A percentile compares a stretch with the other conserved stretches of the same genome.
phyloP scores from a whole-genome alignment of 2,888 invertebrate species.

The Thereva nobilitata region DNA sequence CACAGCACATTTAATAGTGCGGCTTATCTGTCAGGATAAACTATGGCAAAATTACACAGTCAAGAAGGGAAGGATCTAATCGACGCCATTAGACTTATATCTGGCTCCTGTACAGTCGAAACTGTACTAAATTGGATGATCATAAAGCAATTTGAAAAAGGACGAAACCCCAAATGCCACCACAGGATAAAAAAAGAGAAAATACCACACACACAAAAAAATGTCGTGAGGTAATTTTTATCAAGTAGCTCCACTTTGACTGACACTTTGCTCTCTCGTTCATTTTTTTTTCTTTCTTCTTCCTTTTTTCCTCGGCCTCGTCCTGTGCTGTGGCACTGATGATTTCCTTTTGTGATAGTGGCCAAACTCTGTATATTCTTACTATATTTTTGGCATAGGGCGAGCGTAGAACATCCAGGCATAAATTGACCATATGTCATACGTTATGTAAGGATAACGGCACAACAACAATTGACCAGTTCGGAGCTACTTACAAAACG shows the following conservation, averaged over 20 bases:
- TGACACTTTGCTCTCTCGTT: conserved; percentile 20
- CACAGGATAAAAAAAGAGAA: conserved; percentile 17
- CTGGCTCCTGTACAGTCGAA: conserved; percentile 13
- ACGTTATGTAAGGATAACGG: conserved; percentile 36
- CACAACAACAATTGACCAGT: conserved; percentile 23
- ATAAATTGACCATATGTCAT: conserved; percentile 42
- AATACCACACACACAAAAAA: conserved; percentile 7
- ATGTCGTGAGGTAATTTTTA: conserved; percentile 26
- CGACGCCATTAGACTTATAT: background rate
- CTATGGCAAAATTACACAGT: background rate
- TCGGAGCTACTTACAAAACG: conserved; percentile 27
- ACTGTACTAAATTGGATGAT: conserved; percentile 36
- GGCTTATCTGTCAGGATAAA: too few relatives aligned
- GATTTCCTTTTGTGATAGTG: conserved; percentile 29
- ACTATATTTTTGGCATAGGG: conserved; percentile 16
- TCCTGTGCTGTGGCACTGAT: conserved; percentile 9
- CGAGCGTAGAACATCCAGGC: conserved; percentile 15
- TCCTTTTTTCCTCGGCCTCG: too few relatives aligned
- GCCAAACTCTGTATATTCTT: conserved; percentile 6
- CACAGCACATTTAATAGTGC: too few relatives aligned
- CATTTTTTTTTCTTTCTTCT: too few relatives aligned
- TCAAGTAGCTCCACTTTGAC: conserved; percentile 26
- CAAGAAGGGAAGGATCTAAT: background rate
- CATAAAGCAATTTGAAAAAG: conserved; percentile 42
- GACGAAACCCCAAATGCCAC: conserved; percentile 37